Evolutionary conservation across 2,113 vertebrate species (phyloP).

Genomic region (Thamnaconus septentrionalis): DNA sequence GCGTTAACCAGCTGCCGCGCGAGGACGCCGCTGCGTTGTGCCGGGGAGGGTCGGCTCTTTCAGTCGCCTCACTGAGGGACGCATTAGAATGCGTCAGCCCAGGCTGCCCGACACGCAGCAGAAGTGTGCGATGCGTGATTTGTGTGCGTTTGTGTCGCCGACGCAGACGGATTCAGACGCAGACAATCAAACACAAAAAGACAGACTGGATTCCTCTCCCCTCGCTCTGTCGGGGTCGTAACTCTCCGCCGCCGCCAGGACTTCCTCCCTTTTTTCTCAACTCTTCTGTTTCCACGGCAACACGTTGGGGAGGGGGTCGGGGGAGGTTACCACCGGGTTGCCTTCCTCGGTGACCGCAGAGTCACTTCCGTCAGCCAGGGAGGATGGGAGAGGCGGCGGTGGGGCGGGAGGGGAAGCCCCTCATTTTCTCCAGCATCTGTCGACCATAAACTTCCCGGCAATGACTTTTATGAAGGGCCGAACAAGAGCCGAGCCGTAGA

Average conservation of each 20-base stretch:
- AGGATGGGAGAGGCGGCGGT: slow-evolving; percentile 23
- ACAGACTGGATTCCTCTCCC: slow-evolving; percentile 36
- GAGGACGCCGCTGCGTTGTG: slow-evolving; percentile 2
- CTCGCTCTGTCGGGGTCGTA: slow-evolving; percentile 48
- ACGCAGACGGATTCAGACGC: slow-evolving; percentile 9
- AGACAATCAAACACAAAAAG: slow-evolving; percentile 41
- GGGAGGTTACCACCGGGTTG: slow-evolving; percentile 73
- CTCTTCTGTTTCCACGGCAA: slow-evolving; percentile 69
- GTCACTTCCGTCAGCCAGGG: slow-evolving; percentile 39
- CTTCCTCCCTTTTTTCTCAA: slow-evolving; percentile 68
- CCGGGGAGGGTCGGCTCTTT: neutral
- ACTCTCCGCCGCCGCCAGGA: slow-evolving; percentile 50
- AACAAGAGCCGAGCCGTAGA: slow-evolving; percentile 65
- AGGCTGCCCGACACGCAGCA: neutral
- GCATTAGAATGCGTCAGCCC: slow-evolving; percentile 5
- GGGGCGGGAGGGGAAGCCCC: slow-evolving; percentile 33
- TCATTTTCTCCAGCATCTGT: slow-evolving; percentile 76
- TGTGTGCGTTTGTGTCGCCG: neutral
- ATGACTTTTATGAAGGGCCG: slow-evolving; percentile 73
- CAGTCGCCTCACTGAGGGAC: neutral
- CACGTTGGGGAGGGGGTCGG: slow-evolving; percentile 5
- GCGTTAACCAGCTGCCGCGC: slow-evolving; percentile 30
- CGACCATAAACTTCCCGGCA: slow-evolving; percentile 68
- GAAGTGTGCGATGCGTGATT: slow-evolving; percentile 12
- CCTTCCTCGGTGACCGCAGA: slow-evolving; percentile 42